Evolutionary conservation across 2,797 vertebrate species (phyloP).

Genomic region (Channallabes apus): DNA sequence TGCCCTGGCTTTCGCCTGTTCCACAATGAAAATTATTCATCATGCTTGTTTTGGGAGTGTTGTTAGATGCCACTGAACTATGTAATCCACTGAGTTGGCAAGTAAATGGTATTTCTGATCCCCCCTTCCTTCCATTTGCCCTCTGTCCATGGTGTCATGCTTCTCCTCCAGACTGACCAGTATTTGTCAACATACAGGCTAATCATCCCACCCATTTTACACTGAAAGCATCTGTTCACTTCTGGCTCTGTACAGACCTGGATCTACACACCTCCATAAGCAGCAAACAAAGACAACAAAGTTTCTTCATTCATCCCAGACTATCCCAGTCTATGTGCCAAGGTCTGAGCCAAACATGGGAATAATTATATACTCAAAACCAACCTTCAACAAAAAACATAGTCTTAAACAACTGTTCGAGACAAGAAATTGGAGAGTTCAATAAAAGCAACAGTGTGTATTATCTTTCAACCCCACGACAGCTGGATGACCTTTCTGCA

Average conservation of each 20-base stretch:
- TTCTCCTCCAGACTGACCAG: background rate
- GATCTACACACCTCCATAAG: slow-evolving; percentile 15
- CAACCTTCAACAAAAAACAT: slow-evolving; percentile 16
- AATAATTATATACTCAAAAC: slow-evolving; percentile 20
- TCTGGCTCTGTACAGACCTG: background rate
- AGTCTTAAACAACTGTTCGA: slow-evolving; percentile 10
- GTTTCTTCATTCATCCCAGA: slow-evolving; percentile 18
- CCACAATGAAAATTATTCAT: slow-evolving; percentile 24
- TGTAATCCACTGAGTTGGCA: slow-evolving; percentile 32
- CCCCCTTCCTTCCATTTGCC: slow-evolving; percentile 13
- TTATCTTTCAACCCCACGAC: slow-evolving; percentile 22
- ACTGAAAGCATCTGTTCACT: slow-evolving; percentile 8
- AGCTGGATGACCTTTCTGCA: slow-evolving; percentile 24
- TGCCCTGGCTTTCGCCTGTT: background rate
- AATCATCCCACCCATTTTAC: background rate
- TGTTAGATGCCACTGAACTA: slow-evolving; percentile 31
- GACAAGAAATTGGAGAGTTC: slow-evolving; percentile 28
- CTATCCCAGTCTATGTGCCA: background rate
- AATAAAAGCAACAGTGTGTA: slow-evolving; percentile 20
- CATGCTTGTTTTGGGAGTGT: slow-evolving; percentile 29
- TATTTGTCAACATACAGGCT: background rate
- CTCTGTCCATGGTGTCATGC: slow-evolving; percentile 24
- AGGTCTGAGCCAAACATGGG: background rate
- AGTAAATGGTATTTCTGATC: slow-evolving; percentile 7
- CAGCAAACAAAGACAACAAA: slow-evolving; percentile 23